Evolutionary conservation across 2,113 vertebrate species (phyloP).

Genomic region (Balaeniceps rex): DNA sequence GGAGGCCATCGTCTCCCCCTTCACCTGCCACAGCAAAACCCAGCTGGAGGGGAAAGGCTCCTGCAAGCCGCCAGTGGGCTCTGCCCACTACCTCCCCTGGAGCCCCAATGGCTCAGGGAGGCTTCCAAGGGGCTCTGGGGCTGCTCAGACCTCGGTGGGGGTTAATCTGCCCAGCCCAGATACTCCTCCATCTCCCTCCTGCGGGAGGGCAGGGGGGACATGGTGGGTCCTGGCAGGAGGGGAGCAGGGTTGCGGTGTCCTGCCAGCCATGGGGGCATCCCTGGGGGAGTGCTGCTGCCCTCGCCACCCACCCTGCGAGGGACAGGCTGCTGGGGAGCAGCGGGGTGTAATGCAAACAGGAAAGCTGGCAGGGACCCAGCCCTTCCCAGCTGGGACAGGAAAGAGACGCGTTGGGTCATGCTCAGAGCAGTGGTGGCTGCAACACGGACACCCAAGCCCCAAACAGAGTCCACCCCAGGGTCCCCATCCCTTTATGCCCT

Average conservation of each 20-base stretch:
- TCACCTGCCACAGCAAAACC: not conserved
- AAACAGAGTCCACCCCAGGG: fast-evolving
- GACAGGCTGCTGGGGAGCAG: not conserved
- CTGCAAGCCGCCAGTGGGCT: not conserved
- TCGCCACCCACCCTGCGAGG: not conserved
- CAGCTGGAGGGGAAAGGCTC: not conserved
- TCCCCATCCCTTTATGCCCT: not conserved
- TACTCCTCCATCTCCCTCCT: not conserved
- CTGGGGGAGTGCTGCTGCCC: not conserved
- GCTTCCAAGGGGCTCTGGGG: not conserved
- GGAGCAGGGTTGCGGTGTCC: fast-evolving
- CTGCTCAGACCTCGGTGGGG: not conserved
- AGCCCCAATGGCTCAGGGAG: not conserved
- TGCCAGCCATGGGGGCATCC: not conserved
- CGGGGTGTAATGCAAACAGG: constrained; percentile 19
- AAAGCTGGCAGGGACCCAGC: constrained; percentile 8
- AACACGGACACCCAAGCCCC: fast-evolving
- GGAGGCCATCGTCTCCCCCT: fast-evolving
- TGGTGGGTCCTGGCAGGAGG: fast-evolving
- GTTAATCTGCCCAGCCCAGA: not conserved
- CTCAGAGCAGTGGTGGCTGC: not conserved
- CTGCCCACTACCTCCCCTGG: fast-evolving
- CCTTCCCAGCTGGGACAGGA: constrained; percentile 28
- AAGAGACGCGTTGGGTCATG: not conserved
- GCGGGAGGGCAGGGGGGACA: not conserved